phyloP scores from a whole-genome alignment of 2,113 vertebrate genomes.

The Aix galericulata region DNA sequence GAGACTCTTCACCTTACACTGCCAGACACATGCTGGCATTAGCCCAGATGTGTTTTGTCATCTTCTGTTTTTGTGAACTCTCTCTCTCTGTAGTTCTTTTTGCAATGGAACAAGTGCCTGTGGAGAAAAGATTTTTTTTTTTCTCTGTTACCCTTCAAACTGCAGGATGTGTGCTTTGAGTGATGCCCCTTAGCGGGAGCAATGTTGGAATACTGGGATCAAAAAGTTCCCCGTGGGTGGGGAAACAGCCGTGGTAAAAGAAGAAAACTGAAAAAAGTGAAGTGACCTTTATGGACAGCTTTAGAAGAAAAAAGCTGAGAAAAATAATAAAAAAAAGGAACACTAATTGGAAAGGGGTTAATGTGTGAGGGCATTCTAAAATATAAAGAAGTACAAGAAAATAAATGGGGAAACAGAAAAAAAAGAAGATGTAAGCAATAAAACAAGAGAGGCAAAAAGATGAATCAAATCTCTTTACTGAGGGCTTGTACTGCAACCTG shows the following conservation, averaged over 20 bases:
- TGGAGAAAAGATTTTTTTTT: constrained; percentile 8
- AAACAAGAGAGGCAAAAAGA: not conserved
- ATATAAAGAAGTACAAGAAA: not conserved
- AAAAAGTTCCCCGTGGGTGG: not conserved
- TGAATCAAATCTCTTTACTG: not conserved
- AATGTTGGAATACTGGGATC: not conserved
- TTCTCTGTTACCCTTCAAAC: not conserved
- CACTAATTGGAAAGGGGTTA: not conserved
- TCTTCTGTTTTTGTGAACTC: not conserved
- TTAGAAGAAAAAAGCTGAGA: not conserved
- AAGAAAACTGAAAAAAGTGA: not conserved
- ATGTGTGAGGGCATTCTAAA: not conserved
- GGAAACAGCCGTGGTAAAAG: not conserved
- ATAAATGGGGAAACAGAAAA: not conserved
- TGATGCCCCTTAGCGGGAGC: not conserved
- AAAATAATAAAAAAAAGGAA: not conserved
- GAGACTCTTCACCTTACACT: not conserved
- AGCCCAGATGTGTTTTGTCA: not conserved
- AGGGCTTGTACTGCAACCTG: not conserved
- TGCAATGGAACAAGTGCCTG: not conserved
- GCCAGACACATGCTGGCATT: not conserved
- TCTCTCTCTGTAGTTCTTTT: not conserved
- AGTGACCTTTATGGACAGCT: not conserved
- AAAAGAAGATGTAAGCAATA: not conserved
- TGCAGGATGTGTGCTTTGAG: not conserved